Evolutionary conservation across 1,140 invertebrate genomes (phyloP), one percentile per base, ranked within the genome.

Genomic region (Maconellicoccus hirsutus): DNA sequence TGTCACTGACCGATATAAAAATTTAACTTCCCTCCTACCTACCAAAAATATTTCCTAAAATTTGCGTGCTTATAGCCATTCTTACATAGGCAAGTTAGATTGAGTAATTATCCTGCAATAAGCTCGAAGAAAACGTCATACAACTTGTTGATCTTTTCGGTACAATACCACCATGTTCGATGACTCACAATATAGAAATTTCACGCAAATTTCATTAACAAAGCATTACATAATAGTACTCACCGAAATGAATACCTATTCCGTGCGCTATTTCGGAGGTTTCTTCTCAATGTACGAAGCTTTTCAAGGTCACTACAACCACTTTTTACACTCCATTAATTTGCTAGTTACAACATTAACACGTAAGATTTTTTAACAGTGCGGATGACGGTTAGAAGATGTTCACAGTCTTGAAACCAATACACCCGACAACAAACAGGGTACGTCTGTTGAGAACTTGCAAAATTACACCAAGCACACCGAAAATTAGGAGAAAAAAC

Each of bases 261-360:
- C 42, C n/a, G n/a, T 52, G n/a, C 42, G n/a, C 42, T 52, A 52
- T 52, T 52, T 16, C 42, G 42, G 42, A 6, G 42, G 6, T 52
- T 52, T 52, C 16, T 8, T 52, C 42, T 3, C 6, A 16, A 19
- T 2, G 6, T 16, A 16, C 42, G 42, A 52, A 52, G 42, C 16
- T 16, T 52, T 16, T 16, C 42, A 52, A 52, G 42, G 42, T 52
- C 42, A 52, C 42, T 16, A 16, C 42, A 52, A 52, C 10, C 42
- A 52, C 42, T 52, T 52, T 52, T 52, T 52, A 6, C 42, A 52
- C 42, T 52, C 42, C 42, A 52, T 52, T 52, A 52, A 52, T 52
- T 52, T 16, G 42, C 42, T 52, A 52, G 42, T 52, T 52, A 52
- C 4, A 52, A 52, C 42, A 52, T 52, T 52, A 16, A 52, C 42